phyloP scores from a whole-genome alignment of 1,140 invertebrate genomes.

The Leptinotarsa texana region DNA sequence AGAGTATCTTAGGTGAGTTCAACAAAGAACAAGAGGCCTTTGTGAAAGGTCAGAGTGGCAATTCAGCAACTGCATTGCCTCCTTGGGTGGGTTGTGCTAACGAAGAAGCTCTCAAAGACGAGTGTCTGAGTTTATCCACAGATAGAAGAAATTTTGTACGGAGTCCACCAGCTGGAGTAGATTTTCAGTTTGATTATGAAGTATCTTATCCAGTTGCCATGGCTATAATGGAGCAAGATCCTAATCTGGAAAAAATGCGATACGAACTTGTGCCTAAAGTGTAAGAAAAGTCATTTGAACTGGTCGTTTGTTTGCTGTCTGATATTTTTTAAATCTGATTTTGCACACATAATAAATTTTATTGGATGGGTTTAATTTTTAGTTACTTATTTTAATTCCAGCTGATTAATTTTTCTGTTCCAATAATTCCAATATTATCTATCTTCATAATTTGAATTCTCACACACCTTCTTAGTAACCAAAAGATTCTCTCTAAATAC shows the following conservation, averaged over 20 bases:
- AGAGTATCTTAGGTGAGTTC: constrained; percentile 94
- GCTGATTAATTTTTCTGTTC: too few relatives aligned
- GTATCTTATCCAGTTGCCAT: constrained; percentile 87
- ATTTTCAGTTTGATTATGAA: constrained; percentile 95
- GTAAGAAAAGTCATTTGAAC: constrained; percentile 60
- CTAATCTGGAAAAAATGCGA: constrained; percentile 95
- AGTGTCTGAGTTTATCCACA: constrained; percentile 90
- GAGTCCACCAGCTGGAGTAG: constrained; percentile 91
- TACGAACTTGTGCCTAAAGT: constrained; percentile 98
- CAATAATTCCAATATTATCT: too few relatives aligned
- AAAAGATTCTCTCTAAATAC: too few relatives aligned
- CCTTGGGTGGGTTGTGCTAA: constrained; percentile 92
- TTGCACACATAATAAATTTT: not conserved
- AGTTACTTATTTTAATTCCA: too few relatives aligned
- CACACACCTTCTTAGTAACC: too few relatives aligned
- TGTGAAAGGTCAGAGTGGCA: constrained; percentile 80
- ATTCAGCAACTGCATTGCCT: constrained; percentile 76
- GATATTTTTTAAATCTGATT: not conserved
- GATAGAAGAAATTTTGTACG: constrained; percentile 97
- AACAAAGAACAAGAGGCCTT: constrained; percentile 96
- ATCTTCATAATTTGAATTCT: too few relatives aligned
- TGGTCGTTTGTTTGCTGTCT: not conserved
- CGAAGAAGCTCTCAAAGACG: constrained; percentile 87
- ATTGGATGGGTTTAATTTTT: too few relatives aligned
- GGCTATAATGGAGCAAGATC: constrained; percentile 92